Percentiles rank a stretch among this genome's conserved stretches.
phyloP scores from a whole-genome alignment of 2,797 vertebrate species.

The Rhinella marina region DNA sequence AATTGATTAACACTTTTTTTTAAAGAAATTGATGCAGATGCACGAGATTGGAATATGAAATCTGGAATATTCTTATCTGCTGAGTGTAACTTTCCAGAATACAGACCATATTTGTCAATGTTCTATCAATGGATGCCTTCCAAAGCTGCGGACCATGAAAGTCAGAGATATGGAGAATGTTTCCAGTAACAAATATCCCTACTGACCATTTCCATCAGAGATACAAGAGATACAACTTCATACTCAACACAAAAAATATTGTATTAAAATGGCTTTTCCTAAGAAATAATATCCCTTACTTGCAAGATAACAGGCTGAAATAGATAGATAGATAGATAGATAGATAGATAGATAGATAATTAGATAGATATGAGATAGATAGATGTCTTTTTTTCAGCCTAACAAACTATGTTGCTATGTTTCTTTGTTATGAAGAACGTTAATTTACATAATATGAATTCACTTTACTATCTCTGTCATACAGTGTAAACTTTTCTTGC shows the following conservation, averaged over 20 bases:
- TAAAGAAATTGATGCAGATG: constrained; percentile 7
- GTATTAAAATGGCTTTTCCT: too few relatives aligned
- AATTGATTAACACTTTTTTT: constrained; percentile 33
- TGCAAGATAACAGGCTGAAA: too few relatives aligned
- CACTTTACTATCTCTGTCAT: neutral
- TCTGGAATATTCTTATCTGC: neutral
- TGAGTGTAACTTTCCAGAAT: neutral
- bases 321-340: too few relatives aligned
- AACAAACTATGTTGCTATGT: too few relatives aligned
- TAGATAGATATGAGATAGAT: too few relatives aligned
- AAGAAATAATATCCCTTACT: too few relatives aligned
- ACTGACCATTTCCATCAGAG: neutral
- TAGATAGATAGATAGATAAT: too few relatives aligned
- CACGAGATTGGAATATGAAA: neutral
- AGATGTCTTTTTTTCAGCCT: too few relatives aligned
- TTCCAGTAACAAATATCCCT: neutral
- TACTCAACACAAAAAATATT: too few relatives aligned
- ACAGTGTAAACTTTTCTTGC: neutral
- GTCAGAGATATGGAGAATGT: constrained; percentile 5
- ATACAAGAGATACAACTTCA: neutral
- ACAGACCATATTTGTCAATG: neutral
- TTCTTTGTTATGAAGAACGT: too few relatives aligned
- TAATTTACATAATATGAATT: too few relatives aligned
- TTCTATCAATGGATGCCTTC: neutral
- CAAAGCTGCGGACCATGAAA: constrained; percentile 17